Evolutionary conservation across 2,888 invertebrate genomes (phyloP).

Genomic region (Geophilus truncorum): DNA sequence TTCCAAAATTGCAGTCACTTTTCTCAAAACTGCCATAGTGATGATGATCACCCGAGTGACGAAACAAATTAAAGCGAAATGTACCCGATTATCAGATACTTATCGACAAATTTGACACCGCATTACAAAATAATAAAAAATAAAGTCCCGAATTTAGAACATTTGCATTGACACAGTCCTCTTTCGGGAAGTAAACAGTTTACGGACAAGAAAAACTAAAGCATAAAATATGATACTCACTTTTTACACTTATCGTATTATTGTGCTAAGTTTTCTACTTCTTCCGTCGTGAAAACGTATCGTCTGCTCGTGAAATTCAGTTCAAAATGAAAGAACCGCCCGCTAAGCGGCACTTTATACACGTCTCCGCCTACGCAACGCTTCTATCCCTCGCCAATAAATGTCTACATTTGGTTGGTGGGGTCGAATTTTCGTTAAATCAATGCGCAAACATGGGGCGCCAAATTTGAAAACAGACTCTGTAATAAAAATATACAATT

Average conservation of each 20-base stretch:
- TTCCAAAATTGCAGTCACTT: no score
- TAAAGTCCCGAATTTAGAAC: background rate
- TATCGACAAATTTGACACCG: background rate
- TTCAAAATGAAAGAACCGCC: background rate
- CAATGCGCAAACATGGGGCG: background rate
- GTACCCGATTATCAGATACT: background rate
- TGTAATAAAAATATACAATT: background rate
- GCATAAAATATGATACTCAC: no score
- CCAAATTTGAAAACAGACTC: background rate
- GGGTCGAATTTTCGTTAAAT: background rate
- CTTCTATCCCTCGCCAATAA: background rate
- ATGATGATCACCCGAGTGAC: background rate
- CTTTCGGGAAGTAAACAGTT: no score
- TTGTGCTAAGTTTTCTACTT: background rate
- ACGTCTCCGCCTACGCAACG: background rate
- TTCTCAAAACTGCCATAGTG: no score
- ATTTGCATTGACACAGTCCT: background rate
- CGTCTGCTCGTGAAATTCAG: background rate
- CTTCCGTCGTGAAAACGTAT: background rate
- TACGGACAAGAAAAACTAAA: no score
- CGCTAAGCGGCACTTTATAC: slow-evolving; percentile 4
- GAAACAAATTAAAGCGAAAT: background rate
- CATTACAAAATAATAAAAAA: background rate
- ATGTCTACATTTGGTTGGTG: slow-evolving; percentile 5
- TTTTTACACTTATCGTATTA: background rate